Evolutionary conservation across 2,888 invertebrate species (phyloP), one percentile per base, ranked within the genome.

Genomic region (Fissipunctia ypsillon): DNA sequence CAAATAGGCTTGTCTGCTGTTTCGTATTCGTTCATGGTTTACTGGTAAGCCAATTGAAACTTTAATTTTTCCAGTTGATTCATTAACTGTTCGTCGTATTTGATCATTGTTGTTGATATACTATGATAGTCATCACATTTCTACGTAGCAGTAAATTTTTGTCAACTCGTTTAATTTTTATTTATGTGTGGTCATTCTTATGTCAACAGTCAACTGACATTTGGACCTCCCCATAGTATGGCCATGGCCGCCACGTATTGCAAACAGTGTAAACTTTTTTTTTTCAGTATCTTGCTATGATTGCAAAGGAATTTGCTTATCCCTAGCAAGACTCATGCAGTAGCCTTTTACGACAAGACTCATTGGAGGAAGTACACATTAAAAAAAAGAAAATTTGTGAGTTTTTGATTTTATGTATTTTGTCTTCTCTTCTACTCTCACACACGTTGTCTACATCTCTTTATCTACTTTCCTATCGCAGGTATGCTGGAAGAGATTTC

Each of bases 61-160:
- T 67, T 59, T 1, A 25, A 2, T 48, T 61, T 60, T 81, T 14
- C 31, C 35, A 63, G 28, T 59, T 48, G 54, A 81, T 74, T 75
- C 16, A 67, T 73, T 45, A 35, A 28, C 28, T 12, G n/a, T 69
- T 81, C 67, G 9, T 22, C 25, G 54, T 81, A 69, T 60, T 31
- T 64, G 4, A 9, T 68, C 2, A 6, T 28, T 38, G 35, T 48
- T 48, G 25, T 14, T 60, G 50, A 28, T 22, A 9, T 43, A 16
- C 31, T 3, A 14, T 52, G 38, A 45, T 56, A 66, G 50, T 66
- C 75, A 74, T 80, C 50, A 9, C 31, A 28, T 9, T 81, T 78
- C 81, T 54, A n/a, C 7, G 76, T 64, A 78, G 12, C 12, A 43
- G 2, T 41, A 43, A 25, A 16, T 60, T 73, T 66, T 75, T 59